A percentile compares a stretch with the other conserved stretches of the same genome.
Evolutionary conservation across 1,140 invertebrate genomes (phyloP).

Genomic region (Rhysida immarginata): DNA sequence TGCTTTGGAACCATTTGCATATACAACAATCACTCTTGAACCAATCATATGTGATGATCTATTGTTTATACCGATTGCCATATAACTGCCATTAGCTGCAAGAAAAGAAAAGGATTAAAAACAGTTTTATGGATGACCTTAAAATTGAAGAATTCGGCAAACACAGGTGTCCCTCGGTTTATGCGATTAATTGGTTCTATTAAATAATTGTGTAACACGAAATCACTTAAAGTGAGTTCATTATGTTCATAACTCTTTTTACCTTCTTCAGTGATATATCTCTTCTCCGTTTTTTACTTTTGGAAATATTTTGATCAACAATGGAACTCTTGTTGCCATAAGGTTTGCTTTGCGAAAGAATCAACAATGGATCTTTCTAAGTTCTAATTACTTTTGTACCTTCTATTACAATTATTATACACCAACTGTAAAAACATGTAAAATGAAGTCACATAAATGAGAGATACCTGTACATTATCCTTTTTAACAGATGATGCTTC

Average conservation of each 20-base stretch:
- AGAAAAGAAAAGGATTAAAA: not conserved
- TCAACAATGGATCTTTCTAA: too few relatives aligned
- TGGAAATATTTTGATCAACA: not conserved
- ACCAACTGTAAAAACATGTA: too few relatives aligned
- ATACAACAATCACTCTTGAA: conserved; percentile 62
- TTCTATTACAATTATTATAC: too few relatives aligned
- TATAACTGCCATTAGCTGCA: conserved; percentile 55
- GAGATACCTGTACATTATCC: too few relatives aligned
- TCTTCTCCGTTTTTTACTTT: too few relatives aligned
- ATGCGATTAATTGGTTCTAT: too few relatives aligned
- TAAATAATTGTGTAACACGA: not conserved
- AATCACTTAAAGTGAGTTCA: not conserved
- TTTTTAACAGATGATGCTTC: too few relatives aligned
- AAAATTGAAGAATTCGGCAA: not conserved
- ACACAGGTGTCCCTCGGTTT: not conserved
- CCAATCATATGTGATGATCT: conserved; percentile 58
- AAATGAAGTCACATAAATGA: too few relatives aligned
- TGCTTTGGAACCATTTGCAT: conserved; percentile 51
- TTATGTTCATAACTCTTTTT: too few relatives aligned
- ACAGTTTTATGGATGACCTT: not conserved
- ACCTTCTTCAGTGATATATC: too few relatives aligned
- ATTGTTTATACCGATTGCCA: conserved; percentile 74
- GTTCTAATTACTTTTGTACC: too few relatives aligned
- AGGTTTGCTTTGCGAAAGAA: too few relatives aligned
- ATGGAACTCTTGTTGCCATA: not conserved